phyloP scores from a whole-genome alignment of 2,888 invertebrate genomes.

The Nymphalis polychloros region DNA sequence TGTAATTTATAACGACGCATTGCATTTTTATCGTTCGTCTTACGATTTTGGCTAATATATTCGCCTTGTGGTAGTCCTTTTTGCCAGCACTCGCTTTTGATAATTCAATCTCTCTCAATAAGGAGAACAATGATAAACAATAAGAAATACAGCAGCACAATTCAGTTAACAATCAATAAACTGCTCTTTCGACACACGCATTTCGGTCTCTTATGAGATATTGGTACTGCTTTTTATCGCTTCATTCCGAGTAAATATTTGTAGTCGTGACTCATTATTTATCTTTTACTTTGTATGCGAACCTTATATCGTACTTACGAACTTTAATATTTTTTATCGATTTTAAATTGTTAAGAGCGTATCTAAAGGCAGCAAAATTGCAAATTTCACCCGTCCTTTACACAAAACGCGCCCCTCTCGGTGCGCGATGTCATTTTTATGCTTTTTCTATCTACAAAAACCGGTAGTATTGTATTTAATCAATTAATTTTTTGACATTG shows the following conservation, averaged over 20 bases:
- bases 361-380: no score
- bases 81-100: conserved; percentile 36
- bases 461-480: no score
- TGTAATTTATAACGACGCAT: conserved; percentile 2
- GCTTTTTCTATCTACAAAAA: no score
- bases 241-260: conserved; percentile 23
- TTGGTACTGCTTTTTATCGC: conserved; percentile 25
- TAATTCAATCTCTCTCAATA: conserved; percentile 47
- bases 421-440: no score
- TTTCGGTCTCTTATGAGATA: conserved; percentile 21
- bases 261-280: conserved; percentile 21
- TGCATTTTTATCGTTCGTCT: not conserved
- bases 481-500: no score
- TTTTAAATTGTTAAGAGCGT: no score
- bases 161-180: conserved; percentile 17
- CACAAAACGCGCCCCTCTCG: no score
- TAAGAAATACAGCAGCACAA: conserved; percentile 13
- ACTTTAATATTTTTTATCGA: not conserved
- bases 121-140: conserved; percentile 32
- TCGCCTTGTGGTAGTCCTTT: conserved; percentile 7
- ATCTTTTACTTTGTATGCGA: conserved; percentile 16
- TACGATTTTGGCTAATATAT: conserved; percentile 23
- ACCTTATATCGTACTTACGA: conserved; percentile 7
- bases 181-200: conserved; percentile 25
- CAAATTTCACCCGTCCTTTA: no score